Conservation (phyloP, 2,797 vertebrate species). For the Eleutherodactylus coqui region DNA sequence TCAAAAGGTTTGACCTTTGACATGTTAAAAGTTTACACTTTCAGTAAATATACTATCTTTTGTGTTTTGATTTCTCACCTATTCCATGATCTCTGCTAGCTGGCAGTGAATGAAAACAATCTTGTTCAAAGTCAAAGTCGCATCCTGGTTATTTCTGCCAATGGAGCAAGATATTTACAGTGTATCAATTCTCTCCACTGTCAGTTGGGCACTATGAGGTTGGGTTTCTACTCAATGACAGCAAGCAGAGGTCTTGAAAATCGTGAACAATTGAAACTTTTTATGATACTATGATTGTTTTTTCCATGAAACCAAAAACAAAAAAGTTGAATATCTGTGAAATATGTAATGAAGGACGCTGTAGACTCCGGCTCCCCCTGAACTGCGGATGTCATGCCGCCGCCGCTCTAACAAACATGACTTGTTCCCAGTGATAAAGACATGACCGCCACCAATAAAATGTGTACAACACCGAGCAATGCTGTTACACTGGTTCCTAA, state of each 20-base stretch:
- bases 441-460: slow-evolving; percentile 12
- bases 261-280: background rate
- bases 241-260: background rate
- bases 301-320: background rate
- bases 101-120: background rate
- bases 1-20: too few species aligned
- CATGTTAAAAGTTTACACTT: too few species aligned
- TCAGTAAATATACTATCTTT: too few species aligned
- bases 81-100: background rate
- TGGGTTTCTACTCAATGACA: background rate
- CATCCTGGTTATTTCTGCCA: background rate
- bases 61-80: background rate
- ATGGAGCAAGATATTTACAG: background rate
- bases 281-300: background rate
- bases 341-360: background rate
- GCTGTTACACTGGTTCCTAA: background rate
- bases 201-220: background rate
- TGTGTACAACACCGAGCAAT: background rate
- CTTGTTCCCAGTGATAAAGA: background rate
- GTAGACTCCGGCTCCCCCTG: background rate
- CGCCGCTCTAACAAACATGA: background rate
- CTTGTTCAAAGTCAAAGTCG: background rate
- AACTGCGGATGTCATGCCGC: background rate
- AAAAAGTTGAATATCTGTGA: background rate
- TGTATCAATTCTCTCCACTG: too few species aligned